These are phyloP conservation scores for Ceyx melanurus DNA, from an alignment of 2,113 vertebrate species.

Conservation along the genomic window DNA sequence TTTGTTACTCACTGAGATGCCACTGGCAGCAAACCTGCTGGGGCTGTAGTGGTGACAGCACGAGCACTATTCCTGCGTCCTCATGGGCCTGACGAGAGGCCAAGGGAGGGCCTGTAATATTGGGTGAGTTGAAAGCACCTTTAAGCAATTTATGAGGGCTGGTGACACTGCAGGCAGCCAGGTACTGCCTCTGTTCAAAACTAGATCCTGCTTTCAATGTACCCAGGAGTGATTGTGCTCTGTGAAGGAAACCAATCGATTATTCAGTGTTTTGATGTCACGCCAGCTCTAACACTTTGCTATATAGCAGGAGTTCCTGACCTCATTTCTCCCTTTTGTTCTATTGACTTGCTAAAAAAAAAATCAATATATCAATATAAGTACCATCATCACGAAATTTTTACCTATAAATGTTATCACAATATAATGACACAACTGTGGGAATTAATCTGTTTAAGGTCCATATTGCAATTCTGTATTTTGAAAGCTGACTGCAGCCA, in stretches of 20 bases:
- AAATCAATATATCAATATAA: neutral
- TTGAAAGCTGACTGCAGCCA: neutral
- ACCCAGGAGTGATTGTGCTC: neutral
- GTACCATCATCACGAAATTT: neutral
- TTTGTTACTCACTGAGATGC: neutral
- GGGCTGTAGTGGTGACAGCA: neutral
- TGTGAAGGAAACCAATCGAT: neutral
- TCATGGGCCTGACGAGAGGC: no score
- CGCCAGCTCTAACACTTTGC: neutral
- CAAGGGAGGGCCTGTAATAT: neutral
- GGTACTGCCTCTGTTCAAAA: neutral
- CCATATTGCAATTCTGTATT: neutral
- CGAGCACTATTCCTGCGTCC: accelerated
- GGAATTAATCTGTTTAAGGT: neutral
- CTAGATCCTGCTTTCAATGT: neutral
- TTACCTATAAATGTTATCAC: neutral
- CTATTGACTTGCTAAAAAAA: neutral
- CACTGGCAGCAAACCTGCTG: neutral
- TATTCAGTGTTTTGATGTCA: neutral
- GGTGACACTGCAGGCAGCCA: neutral
- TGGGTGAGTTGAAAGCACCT: neutral
- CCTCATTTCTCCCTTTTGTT: neutral
- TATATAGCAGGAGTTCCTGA: neutral
- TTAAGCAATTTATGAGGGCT: neutral
- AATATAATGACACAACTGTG: neutral